Evolutionary conservation across 2,113 vertebrate genomes (phyloP).

Genomic region (Merops nubicus): DNA sequence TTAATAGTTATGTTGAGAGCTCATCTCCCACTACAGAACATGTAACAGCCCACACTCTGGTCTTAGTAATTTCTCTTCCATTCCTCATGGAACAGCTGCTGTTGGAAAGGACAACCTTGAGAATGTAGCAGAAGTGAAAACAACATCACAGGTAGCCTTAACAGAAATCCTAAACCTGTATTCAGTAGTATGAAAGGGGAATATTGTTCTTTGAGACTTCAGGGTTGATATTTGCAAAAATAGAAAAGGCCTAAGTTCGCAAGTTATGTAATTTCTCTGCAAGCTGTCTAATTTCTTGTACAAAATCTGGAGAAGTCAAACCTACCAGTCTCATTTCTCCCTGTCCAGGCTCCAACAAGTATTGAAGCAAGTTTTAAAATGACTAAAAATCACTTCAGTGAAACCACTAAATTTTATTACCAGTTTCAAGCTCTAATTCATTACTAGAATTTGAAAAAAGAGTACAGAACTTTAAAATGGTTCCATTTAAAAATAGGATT

Average conservation of each 20-base stretch:
- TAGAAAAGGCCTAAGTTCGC: background rate
- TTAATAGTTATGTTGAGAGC: background rate
- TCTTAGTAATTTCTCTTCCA: background rate
- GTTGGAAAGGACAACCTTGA: background rate
- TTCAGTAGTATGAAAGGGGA: background rate
- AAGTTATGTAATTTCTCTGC: background rate
- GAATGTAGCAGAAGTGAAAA: background rate
- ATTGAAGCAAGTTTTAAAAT: background rate
- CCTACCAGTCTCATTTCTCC: background rate
- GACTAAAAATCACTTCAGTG: background rate
- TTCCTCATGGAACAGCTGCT: background rate
- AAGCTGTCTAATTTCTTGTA: no score
- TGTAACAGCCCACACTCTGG: rapidly evolving
- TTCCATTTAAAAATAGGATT: background rate
- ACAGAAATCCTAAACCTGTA: background rate
- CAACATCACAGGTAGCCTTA: rapidly evolving
- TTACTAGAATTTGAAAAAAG: background rate
- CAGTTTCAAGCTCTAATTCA: background rate
- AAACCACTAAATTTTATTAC: background rate
- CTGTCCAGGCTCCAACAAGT: background rate
- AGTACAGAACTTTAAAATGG: rapidly evolving
- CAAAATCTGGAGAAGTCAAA: background rate
- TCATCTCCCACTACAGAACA: background rate
- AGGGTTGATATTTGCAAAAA: background rate
- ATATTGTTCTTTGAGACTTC: background rate